Evolutionary conservation across 2,113 vertebrate species (phyloP).

Genomic region (Columba janthina): DNA sequence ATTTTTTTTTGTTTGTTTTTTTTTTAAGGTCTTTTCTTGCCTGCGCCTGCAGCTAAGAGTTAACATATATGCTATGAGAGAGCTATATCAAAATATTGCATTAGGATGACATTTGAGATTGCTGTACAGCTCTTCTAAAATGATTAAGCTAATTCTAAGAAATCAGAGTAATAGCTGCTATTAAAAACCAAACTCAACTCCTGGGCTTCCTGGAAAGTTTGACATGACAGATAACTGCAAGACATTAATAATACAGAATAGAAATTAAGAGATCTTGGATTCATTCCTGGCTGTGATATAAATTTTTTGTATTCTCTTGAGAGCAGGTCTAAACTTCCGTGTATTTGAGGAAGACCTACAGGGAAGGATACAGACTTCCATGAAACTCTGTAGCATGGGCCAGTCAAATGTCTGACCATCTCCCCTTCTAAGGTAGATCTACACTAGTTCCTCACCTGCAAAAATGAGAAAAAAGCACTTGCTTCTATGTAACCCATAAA

Average conservation of each 20-base stretch:
- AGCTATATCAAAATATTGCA: slow-evolving; percentile 49
- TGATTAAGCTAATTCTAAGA: slow-evolving; percentile 67
- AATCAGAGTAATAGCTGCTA: slow-evolving; percentile 68
- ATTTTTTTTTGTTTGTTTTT: neutral
- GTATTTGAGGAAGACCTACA: neutral
- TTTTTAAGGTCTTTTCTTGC: neutral
- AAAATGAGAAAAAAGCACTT: neutral
- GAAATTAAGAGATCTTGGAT: slow-evolving; percentile 33
- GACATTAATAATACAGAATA: slow-evolving; percentile 52
- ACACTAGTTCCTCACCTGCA: neutral
- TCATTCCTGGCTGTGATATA: neutral
- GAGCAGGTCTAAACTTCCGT: neutral
- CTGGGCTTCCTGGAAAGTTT: slow-evolving; percentile 63
- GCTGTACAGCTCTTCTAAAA: slow-evolving; percentile 56
- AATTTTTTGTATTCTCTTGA: neutral
- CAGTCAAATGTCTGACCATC: neutral
- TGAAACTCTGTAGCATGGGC: neutral
- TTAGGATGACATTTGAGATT: slow-evolving; percentile 60
- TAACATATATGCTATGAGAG: neutral
- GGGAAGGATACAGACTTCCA: neutral
- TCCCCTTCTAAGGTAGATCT: neutral
- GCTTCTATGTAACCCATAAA: neutral
- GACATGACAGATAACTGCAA: slow-evolving; percentile 59
- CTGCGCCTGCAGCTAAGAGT: neutral
- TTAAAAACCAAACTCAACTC: slow-evolving; percentile 49